These are phyloP conservation scores for Mirounga angustirostris DNA, from an alignment of 2,113 vertebrate genomes.

Conservation along the genomic window DNA sequence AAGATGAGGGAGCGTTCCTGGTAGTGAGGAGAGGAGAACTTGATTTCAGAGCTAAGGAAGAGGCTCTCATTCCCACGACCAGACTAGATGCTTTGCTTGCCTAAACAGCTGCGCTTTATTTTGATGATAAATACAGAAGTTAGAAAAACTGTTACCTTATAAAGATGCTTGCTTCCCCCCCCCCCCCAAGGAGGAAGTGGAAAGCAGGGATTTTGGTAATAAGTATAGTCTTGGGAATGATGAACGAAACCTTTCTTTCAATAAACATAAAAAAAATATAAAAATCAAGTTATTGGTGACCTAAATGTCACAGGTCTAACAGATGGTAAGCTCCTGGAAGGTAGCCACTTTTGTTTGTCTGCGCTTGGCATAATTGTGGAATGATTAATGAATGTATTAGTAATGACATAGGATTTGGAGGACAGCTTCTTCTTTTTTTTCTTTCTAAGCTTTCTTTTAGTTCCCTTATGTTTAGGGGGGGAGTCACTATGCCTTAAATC, in stretches of 20 bases:
- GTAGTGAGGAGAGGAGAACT: slow-evolving; percentile 12
- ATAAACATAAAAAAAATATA: neutral
- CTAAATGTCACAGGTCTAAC: neutral
- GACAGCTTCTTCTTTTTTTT: neutral
- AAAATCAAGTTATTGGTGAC: neutral
- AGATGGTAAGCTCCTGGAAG: neutral
- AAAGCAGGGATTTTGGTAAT: slow-evolving; percentile 38
- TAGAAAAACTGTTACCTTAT: slow-evolving; percentile 1
- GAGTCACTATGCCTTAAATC: neutral
- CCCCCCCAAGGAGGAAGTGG: neutral
- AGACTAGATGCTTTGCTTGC: neutral
- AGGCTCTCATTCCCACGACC: slow-evolving; percentile 12
- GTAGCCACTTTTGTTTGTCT: neutral
- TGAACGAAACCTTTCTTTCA: slow-evolving; percentile 37
- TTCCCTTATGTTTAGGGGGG: neutral
- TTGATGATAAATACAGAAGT: slow-evolving; percentile 57
- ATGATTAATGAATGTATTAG: neutral
- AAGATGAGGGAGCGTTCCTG: neutral
- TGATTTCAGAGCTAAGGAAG: slow-evolving; percentile 38
- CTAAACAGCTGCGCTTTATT: slow-evolving; percentile 21
- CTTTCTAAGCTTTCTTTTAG: neutral
- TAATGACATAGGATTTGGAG: neutral
- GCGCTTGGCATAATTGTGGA: neutral
- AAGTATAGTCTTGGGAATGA: slow-evolving; percentile 11
- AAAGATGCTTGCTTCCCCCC: neutral